Base-by-base conservation (phyloP, 2,113 vertebrate genomes). In the Camelus dromedarius region DNA sequence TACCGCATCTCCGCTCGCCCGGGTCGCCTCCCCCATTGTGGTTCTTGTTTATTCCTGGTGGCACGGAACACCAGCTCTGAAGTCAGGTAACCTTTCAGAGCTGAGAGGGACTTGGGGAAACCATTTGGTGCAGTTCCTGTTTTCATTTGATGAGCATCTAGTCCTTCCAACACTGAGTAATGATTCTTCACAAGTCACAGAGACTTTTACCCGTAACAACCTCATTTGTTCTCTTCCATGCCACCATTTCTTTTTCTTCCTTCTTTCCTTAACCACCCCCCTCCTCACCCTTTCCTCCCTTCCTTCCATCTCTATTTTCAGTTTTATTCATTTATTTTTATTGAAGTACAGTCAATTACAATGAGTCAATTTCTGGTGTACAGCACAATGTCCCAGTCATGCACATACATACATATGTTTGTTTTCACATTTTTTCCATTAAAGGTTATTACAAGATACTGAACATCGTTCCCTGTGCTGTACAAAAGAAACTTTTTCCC, bases 61-160 rank as follows among this genome's bases (percentile, higher is more conserved):
- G 7, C 95, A 77, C 46, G 11, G 81, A 91, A 66, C 35, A 10
- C 9, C 15, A 48, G 30, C 22, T 54, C 22, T 19, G 16, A 79
- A 42, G 50, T 64, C 22, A 88, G 35, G 52, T 79, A 64, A 54
- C 70, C n/a, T 64, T 48, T 94, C 28, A 72, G 66, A 52, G 62
- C n/a, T 84, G 52, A 81, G 54, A 46, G 5, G 30, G 28, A 22
- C 48, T 66, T 14, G 2, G 7, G 50, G 24, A 93, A 76, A 75
- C 8, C 19, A 52, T 3, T 15, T 20, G 8, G 42, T 95, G 64
- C 1, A 6, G 4, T 72, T 60, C 11, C 19, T 77, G 28, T 92
- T 92, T 93, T 50, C 30, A 56, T 76, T 48, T 91, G 50, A 54
- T 88, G 54, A 32, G n/a, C 54, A 42, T 85, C 66, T 80, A 7